A percentile compares a stretch with the other conserved stretches of the same genome.
These are phyloP conservation scores for Amblyraja radiata DNA, from an alignment of 2,797 vertebrate genomes.

Conservation along the genomic window DNA sequence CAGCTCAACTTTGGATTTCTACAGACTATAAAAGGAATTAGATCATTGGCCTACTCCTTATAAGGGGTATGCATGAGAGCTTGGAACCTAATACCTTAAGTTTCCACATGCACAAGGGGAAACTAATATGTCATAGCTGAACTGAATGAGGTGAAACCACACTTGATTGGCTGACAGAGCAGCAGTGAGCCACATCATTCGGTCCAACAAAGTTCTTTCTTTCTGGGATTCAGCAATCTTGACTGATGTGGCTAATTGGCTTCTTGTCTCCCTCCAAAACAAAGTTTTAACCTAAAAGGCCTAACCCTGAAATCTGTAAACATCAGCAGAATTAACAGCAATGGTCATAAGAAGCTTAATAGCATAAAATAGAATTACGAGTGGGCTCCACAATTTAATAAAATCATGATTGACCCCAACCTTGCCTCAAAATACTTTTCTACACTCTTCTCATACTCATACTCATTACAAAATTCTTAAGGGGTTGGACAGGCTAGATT, in stretches of 20 bases:
- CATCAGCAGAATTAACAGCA: background rate
- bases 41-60: background rate
- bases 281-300: background rate
- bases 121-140: background rate
- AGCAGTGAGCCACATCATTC: background rate
- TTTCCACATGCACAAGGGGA: background rate
- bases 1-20: background rate
- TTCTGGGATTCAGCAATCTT: background rate
- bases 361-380: no score
- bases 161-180: background rate
- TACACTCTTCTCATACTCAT: no score
- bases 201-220: background rate
- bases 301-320: no score
- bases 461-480: no score
- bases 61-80: background rate
- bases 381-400: no score
- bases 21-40: background rate
- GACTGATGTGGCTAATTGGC: background rate
- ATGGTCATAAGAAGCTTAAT: background rate
- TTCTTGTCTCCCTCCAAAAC: no score
- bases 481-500: no score
- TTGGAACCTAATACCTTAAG: background rate
- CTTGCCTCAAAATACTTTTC: no score
- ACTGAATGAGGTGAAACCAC: background rate
- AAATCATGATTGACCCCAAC: no score